These are phyloP conservation scores for Heliconius nattereri DNA, from an alignment of 1,140 invertebrate genomes.

Conservation along the genomic window DNA sequence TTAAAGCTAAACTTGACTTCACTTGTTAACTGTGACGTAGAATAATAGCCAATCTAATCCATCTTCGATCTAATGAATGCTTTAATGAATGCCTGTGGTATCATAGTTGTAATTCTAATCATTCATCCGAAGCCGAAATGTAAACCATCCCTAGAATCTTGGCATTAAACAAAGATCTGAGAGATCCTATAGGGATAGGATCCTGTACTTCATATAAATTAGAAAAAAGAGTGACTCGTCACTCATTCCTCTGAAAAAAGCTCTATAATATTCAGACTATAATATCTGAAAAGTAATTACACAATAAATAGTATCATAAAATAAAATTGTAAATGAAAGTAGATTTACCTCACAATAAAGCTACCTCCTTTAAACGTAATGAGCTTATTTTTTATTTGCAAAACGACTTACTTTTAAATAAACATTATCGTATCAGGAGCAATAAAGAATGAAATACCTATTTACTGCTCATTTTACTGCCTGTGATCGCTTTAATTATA, in stretches of 20 bases:
- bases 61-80: neutral
- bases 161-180: too few species aligned
- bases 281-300: neutral
- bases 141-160: neutral
- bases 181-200: too few species aligned
- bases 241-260: too few species aligned
- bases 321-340: conserved; percentile 13
- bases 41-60: neutral
- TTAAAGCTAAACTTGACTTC: neutral
- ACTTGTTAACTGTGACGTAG: neutral
- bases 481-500: conserved; percentile 63
- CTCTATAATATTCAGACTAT: neutral
- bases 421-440: conserved; percentile 55
- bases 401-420: conserved; percentile 45
- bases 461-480: conserved; percentile 64
- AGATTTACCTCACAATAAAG: conserved; percentile 14
- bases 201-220: too few species aligned
- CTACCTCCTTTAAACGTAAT: conserved; percentile 18
- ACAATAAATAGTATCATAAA: conserved; percentile 5
- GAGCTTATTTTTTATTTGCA: conserved; percentile 28
- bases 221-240: too few species aligned
- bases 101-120: neutral
- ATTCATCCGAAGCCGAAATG: neutral
- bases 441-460: conserved; percentile 68
- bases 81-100: conserved; percentile 3